Evolutionary conservation across 1,140 invertebrate genomes (phyloP).

Genomic region (Bradysia coprophila): DNA sequence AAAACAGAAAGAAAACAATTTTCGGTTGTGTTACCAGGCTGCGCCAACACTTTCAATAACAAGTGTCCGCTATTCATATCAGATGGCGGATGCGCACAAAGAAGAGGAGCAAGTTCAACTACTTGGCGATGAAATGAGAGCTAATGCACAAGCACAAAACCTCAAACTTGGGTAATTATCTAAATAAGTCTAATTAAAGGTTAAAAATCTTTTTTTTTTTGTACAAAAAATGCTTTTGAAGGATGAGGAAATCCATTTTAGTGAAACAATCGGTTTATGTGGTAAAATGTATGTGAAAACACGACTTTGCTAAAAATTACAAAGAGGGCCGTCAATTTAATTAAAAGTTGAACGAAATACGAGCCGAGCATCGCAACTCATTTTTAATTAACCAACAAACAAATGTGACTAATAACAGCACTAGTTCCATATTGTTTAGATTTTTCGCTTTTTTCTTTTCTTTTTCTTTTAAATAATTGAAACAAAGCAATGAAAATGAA

Average conservation of each 20-base stretch:
- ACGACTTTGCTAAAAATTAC: too few relatives aligned
- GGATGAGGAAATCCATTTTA: too few relatives aligned
- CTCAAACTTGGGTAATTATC: slow-evolving; percentile 65
- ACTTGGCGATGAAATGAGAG: slow-evolving; percentile 81
- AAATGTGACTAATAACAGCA: too few relatives aligned
- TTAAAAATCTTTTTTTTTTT: too few relatives aligned
- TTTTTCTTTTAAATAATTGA: not conserved
- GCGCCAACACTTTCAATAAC: slow-evolving; percentile 19
- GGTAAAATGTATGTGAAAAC: too few relatives aligned
- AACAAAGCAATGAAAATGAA: not conserved
- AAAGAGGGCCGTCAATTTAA: too few relatives aligned
- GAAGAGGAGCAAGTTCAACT: slow-evolving; percentile 88
- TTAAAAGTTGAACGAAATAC: slow-evolving; percentile 8
- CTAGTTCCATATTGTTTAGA: too few relatives aligned
- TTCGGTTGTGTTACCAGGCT: slow-evolving; percentile 20
- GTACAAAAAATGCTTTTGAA: slow-evolving; percentile 1
- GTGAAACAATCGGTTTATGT: too few relatives aligned
- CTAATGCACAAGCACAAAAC: slow-evolving; percentile 85
- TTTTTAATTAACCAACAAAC: too few relatives aligned
- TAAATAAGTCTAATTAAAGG: slow-evolving; percentile 4
- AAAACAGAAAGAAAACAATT: not conserved
- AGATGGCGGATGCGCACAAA: slow-evolving; percentile 81
- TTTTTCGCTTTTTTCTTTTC: too few relatives aligned
- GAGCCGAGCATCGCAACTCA: slow-evolving; percentile 3
- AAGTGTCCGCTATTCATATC: slow-evolving; percentile 17